Evolutionary conservation across 2,797 vertebrate genomes (phyloP).

Genomic region (Parotocinclus haroldoi): DNA sequence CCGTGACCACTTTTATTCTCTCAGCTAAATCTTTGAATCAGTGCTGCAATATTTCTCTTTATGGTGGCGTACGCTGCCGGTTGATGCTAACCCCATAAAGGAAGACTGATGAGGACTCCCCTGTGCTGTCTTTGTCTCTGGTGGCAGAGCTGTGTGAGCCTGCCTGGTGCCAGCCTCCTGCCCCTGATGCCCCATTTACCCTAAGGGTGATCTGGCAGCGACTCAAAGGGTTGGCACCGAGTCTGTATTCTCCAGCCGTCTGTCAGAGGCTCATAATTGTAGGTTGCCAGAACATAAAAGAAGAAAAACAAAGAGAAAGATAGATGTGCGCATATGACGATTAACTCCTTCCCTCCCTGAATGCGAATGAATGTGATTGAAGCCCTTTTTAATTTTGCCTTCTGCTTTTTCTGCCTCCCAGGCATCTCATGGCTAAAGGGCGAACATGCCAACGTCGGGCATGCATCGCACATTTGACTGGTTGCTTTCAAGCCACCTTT

Average conservation of each 20-base stretch:
- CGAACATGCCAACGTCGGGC: slow-evolving; percentile 26
- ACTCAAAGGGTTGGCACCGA: slow-evolving; percentile 38
- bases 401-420: slow-evolving; percentile 8
- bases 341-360: slow-evolving; percentile 46
- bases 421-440: slow-evolving; percentile 30
- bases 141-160: slow-evolving; percentile 20
- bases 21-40: slow-evolving; percentile 3
- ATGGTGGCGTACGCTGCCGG: slow-evolving; percentile 23
- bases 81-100: slow-evolving; percentile 32
- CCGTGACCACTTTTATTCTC: slow-evolving; percentile 26
- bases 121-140: slow-evolving; percentile 33
- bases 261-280: slow-evolving; percentile 42
- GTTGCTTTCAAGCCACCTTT: neutral
- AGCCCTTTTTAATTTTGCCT: slow-evolving; percentile 21
- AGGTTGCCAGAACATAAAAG: slow-evolving; percentile 32
- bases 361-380: slow-evolving; percentile 36
- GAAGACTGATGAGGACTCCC: slow-evolving; percentile 38
- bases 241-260: slow-evolving; percentile 21
- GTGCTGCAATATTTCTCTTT: slow-evolving; percentile 8
- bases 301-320: slow-evolving; percentile 43
- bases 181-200: slow-evolving; percentile 38
- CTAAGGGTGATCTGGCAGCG: slow-evolving; percentile 40
- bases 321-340: slow-evolving; percentile 43
- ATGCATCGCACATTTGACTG: neutral
- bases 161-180: slow-evolving; percentile 35